Conservation (phyloP, 2,797 vertebrate species). For the Serranus cabrilla region DNA sequence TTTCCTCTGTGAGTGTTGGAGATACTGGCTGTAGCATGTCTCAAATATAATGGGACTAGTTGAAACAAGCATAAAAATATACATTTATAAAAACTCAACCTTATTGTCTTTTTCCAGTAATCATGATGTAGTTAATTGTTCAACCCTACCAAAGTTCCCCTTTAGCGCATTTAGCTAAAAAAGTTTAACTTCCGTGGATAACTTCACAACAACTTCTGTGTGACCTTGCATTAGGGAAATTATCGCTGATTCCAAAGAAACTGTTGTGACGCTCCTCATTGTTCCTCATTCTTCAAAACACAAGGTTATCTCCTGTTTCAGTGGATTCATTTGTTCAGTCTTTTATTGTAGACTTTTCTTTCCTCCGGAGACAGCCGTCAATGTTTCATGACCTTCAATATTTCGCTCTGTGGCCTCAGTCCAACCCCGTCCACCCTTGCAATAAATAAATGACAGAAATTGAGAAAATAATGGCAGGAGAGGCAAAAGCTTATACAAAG, state of each 20-base stretch:
- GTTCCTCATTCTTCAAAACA: conserved; percentile 15
- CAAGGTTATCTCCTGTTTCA: conserved; percentile 10
- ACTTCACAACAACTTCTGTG: not conserved
- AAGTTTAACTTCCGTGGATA: too few species aligned
- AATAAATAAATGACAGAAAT: conserved; percentile 52
- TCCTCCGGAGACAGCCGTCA: conserved; percentile 36
- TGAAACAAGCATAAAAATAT: too few species aligned
- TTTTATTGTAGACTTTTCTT: conserved; percentile 11
- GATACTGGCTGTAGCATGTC: too few species aligned
- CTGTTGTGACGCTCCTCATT: not conserved
- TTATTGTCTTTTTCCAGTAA: too few species aligned
- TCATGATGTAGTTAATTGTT: too few species aligned
- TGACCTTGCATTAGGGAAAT: conserved; percentile 30
- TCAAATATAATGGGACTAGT: too few species aligned
- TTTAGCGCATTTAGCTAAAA: too few species aligned
- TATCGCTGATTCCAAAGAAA: not conserved
- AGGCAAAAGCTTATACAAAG: conserved; percentile 13
- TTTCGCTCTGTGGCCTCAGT: conserved; percentile 35
- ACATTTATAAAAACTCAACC: too few species aligned
- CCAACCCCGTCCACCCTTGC: conserved; percentile 23
- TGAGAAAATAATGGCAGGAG: conserved; percentile 30
- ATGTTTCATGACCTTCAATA: conserved; percentile 52
- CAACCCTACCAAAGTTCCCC: too few species aligned
- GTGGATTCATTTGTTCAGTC: conserved; percentile 15
- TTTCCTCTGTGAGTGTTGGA: too few species aligned